Conservation (phyloP, 2,888 invertebrate genomes). For the Hedychridium roseum region DNA sequence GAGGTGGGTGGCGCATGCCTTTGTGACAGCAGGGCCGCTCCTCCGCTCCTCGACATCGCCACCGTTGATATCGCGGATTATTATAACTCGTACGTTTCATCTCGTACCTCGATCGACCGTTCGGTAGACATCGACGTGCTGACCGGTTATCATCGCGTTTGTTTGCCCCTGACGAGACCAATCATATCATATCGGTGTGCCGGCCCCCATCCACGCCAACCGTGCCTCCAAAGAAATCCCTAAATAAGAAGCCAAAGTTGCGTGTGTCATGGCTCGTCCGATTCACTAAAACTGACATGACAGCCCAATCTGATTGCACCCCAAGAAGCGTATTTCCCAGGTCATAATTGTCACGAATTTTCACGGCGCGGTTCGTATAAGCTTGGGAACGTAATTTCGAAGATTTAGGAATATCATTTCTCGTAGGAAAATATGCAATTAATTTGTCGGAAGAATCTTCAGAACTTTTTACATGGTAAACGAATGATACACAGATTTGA, state of each 20-base stretch:
- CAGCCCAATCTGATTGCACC: too few relatives aligned
- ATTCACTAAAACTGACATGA: too few relatives aligned
- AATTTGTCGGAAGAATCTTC: not conserved
- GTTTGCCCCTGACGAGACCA: slow-evolving; percentile 10
- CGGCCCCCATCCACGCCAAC: slow-evolving; percentile 9
- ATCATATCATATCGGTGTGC: not conserved
- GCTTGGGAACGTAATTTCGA: too few relatives aligned
- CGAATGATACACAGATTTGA: slow-evolving; percentile 1
- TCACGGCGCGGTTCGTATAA: too few relatives aligned
- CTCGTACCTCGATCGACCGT: slow-evolving; percentile 43
- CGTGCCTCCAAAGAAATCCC: not conserved
- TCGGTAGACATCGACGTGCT: slow-evolving; percentile 31
- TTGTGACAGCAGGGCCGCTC: slow-evolving; percentile 62
- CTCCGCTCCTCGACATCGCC: slow-evolving; percentile 59
- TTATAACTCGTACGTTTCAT: slow-evolving; percentile 55
- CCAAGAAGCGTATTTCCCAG: too few relatives aligned
- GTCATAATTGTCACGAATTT: too few relatives aligned
- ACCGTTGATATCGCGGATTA: slow-evolving; percentile 54
- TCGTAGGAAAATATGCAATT: too few relatives aligned
- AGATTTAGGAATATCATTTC: too few relatives aligned
- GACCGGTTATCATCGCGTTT: slow-evolving; percentile 36
- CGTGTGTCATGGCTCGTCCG: not conserved
- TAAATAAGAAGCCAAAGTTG: not conserved
- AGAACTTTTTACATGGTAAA: not conserved
- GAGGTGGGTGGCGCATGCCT: slow-evolving; percentile 65